phyloP scores from a whole-genome alignment of 2,888 invertebrate species.

The Cantharis rufa region DNA sequence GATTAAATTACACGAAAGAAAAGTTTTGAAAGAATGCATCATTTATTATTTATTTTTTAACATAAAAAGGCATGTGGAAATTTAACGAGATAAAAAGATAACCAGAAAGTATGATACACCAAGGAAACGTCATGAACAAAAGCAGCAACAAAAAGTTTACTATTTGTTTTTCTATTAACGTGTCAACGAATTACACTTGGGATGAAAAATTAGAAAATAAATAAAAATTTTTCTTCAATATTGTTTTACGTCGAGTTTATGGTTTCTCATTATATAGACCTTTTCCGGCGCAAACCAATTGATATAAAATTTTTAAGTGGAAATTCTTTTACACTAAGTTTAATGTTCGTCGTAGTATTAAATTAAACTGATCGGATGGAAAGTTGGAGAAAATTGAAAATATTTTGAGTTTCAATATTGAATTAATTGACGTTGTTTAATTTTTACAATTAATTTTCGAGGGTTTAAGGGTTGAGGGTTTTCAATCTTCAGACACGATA shows the following conservation, averaged over 20 bases:
- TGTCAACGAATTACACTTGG: slow-evolving; percentile 6
- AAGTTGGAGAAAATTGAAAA: background rate
- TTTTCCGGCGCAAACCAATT: background rate
- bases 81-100: background rate
- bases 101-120: background rate
- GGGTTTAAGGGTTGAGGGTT: background rate
- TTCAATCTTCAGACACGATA: no score
- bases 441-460: background rate
- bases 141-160: slow-evolving; percentile 1
- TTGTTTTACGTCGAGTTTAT: background rate
- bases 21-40: background rate
- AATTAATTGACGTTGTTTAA: background rate
- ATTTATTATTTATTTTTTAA: background rate
- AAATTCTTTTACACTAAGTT: background rate
- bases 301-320: background rate
- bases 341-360: background rate
- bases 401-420: background rate
- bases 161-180: slow-evolving; percentile 11
- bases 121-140: slow-evolving; percentile 4
- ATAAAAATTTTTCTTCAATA: slow-evolving; percentile 2
- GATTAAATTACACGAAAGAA: background rate
- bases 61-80: background rate
- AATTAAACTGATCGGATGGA: background rate
- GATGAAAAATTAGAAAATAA: slow-evolving; percentile 14
- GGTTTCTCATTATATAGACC: background rate